Evolutionary conservation across 2,113 vertebrate species (phyloP), one percentile per base, ranked within the genome.

Genomic region (Bufo bufo): DNA sequence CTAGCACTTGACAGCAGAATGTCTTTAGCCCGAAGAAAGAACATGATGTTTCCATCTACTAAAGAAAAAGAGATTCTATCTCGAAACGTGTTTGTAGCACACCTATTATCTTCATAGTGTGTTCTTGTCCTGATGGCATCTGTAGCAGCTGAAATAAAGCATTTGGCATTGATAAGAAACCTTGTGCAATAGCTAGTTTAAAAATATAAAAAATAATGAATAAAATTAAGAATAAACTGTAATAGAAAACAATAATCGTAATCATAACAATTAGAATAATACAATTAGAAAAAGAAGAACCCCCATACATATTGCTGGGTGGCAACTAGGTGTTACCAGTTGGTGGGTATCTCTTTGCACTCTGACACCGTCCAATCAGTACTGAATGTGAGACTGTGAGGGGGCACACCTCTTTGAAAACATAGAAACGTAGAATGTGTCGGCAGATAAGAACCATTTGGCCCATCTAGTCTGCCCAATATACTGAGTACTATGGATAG

Each of bases 31-130:
- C 33, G 72, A 89, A 84, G 87, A 78, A 89, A 84, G 81, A 84
- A 84, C 87, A 89, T 65, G 71, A 49, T 89, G 87, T 84, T 84
- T 69, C 59, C 58, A 78, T 84, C 84, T 89, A 78, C 82, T 49
- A 84, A 84, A 89, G 82, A 89, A 84, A 78, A 74, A 33, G 4
- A 66, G 82, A 89, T 88, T 59, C 20, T 88, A 83, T 88, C 80
- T 52, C 54, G 58, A 61, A 82, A 47, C 14, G 4, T 83, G 58
- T 88, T 82, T 82, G 58, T 74, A 16, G 63, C 77, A 47, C 56
- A 61, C 81, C 71, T 88, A 43, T 52, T 69, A 84, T 84, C 80
- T 56, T 65, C 14, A 61, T 87, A 58, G 17, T 59, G 14, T 19
- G 59, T 50, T 66, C 43, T 16, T 45, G 74, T 61, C 4, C n/a